phyloP scores from a whole-genome alignment of 2,797 vertebrate genomes.

The Schizothorax lantsangensis region DNA sequence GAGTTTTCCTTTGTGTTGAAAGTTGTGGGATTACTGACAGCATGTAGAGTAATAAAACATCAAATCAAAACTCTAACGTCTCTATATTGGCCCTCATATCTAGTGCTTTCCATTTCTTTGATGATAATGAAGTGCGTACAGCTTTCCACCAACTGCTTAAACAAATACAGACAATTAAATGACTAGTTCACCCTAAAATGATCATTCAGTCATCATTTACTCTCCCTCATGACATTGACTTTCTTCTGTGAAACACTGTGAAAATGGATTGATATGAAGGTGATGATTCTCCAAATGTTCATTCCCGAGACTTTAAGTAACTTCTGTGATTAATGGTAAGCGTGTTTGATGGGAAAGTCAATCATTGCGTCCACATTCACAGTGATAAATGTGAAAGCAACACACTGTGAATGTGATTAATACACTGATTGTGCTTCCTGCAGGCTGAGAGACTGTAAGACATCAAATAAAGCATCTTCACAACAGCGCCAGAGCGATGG shows the following conservation, averaged over 20 bases:
- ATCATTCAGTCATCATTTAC: neutral
- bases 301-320: no score
- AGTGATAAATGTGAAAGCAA: neutral
- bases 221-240: neutral
- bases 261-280: neutral
- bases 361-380: neutral
- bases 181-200: neutral
- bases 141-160: neutral
- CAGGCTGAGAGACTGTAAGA: constrained; percentile 50
- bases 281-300: neutral
- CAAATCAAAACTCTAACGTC: neutral
- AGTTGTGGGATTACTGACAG: neutral
- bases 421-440: constrained; percentile 54
- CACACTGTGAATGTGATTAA: constrained; percentile 54
- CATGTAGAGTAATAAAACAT: neutral
- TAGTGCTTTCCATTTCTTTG: neutral
- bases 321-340: neutral
- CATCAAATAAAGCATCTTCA: constrained; percentile 57
- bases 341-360: neutral
- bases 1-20: neutral
- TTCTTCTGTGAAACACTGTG: no score
- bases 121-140: neutral
- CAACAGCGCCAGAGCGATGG: constrained; percentile 60
- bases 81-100: neutral
- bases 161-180: neutral